Evolutionary conservation across 2,113 vertebrate species (phyloP), one percentile per base, ranked within the genome.

Genomic region (Tragelaphus imberbis): DNA sequence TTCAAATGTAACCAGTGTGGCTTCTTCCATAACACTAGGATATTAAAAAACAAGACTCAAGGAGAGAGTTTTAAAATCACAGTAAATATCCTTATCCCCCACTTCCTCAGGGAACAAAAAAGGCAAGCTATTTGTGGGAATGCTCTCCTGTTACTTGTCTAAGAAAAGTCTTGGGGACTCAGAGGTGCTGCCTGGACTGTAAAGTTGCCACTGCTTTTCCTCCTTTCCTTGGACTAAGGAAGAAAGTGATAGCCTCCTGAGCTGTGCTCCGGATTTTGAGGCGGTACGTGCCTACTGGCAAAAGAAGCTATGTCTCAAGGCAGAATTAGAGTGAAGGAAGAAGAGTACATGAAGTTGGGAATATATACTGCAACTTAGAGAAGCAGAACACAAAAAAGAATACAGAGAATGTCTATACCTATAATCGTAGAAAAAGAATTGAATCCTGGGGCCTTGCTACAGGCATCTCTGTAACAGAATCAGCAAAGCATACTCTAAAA

Each of bases 381-480:
- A 44, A 58, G 10, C 30, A 33, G 2, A 0, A 0, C 16, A 7
- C 10, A 10, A 19, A 36, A 27, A 71, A n/a, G 2, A 93, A 71
- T 3, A 68, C 11, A 75, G 16, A 77, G 12, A 95, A 71, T 16
- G 21, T 28, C 33, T 79, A 9, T 79, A 51, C 21, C 65, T 95
- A 0, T 90, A 63, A 65, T 9, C 23, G 0, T 33, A 71, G 30
- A 94, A 91, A 81, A 94, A 30, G 23, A 58, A 80, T 55, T 90
- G n/a, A 88, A 55, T 90, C 40, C 21, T 88, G 12, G 0, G 9
- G 44, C n/a, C 21, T 81, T 90, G 1, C 19, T 92, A 59, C 3
- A 87, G 85, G 30, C 71, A 97, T 56, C 95, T 92, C 49, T 94
- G 28, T 53, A 49, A 95, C 27, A 63, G 25, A 90, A 68, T 87